These are phyloP conservation scores for Antidorcas marsupialis DNA, from an alignment of 2,113 vertebrate genomes.

Conservation along the genomic window DNA sequence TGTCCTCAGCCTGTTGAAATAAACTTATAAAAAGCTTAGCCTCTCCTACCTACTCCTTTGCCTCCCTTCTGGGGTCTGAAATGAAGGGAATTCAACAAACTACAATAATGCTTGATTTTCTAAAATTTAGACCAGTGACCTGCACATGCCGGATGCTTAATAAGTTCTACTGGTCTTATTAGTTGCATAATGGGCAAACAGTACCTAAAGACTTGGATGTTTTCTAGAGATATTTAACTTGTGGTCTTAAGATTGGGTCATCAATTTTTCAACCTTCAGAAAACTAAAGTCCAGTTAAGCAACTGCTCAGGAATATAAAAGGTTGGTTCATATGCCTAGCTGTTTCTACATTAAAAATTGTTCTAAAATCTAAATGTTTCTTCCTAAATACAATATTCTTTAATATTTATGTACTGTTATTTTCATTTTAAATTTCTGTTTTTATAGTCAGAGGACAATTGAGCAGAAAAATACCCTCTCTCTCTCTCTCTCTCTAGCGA, in stretches of 20 bases:
- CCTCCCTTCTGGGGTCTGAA: background rate
- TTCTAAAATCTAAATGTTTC: background rate
- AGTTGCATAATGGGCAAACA: background rate
- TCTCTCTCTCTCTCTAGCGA: conserved; percentile 42
- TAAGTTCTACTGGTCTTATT: background rate
- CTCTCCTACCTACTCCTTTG: background rate
- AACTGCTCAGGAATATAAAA: background rate
- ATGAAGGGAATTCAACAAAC: background rate
- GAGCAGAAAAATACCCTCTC: conserved; percentile 35
- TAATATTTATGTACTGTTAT: conserved; percentile 52
- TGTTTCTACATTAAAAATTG: background rate
- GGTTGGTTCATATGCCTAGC: background rate
- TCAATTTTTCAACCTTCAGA: background rate
- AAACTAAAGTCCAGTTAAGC: background rate
- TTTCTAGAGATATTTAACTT: background rate
- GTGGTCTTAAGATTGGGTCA: background rate
- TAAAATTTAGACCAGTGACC: background rate
- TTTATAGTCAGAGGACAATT: conserved; percentile 61
- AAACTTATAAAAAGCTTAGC: background rate
- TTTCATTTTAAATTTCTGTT: conserved; percentile 63
- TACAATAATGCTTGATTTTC: background rate
- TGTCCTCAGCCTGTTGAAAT: background rate
- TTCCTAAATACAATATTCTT: conserved; percentile 5
- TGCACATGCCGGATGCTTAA: background rate
- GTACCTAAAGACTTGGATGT: background rate